Base-by-base conservation (phyloP, 2,888 invertebrate species). In the Eilema depressum region DNA sequence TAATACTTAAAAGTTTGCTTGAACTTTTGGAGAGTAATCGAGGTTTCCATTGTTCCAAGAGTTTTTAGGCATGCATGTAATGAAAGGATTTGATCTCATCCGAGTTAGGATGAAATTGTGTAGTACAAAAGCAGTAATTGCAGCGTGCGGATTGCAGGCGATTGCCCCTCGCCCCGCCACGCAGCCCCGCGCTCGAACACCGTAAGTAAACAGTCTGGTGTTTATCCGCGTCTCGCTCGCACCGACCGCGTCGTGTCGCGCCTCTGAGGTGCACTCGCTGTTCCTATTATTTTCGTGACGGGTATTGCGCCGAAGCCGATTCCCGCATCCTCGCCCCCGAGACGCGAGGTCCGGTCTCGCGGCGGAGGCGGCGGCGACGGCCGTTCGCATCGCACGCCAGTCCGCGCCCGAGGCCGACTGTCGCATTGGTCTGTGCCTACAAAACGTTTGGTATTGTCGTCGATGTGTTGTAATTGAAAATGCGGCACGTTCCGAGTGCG, bases 241-340 rank as follows among this genome's bases (percentile, higher is more conserved):
- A 94, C 95, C 95, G 95, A 92, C 92, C 93, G 93, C 92, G 93
- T 89, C 93, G 93, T 88, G 92, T 93, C 95, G 94, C 93, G 95
- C 94, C 95, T 95, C 92, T 91, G 93, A 95, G 95, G 95, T 95
- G 95, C 95, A 95, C 94, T 95, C 94, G 90, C 92, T 91, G 94
- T 94, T 95, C 95, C 95, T 94, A 95, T 95, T 95, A 95, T 95
- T 95, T 95, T 95, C 94, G 95, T 95, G 95, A 95, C 95, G 94
- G 94, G 95, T 94, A 94, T 94, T 94, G 95, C 95, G 95, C 95
- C 94, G 93, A 95, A 95, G 93, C 93, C 94, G 93, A 94, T 94
- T 94, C 95, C 94, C 94, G 94, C 94, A 94, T 95, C 94, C 95
- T 94, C 95, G 93, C 94, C 93, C 90, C 93, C 93, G 93, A 93